phyloP scores from a whole-genome alignment of 2,888 invertebrate species.

The Tetragonisca angustula region DNA sequence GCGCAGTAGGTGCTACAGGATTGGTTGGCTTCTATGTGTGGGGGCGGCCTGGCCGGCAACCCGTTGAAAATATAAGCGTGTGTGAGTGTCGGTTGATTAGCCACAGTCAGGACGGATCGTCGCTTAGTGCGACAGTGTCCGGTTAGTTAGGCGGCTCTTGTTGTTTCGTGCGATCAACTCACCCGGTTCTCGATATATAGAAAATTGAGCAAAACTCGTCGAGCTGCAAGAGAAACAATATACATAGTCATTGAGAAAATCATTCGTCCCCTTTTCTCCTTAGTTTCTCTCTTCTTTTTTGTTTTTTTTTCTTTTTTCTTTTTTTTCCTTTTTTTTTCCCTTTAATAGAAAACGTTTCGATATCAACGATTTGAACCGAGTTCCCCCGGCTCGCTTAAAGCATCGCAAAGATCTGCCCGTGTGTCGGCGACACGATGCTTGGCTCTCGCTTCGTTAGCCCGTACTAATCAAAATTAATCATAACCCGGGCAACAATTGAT shows the following conservation, averaged over 20 bases:
- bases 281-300: neutral
- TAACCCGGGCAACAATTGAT: constrained; percentile 82
- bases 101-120: constrained; percentile 79
- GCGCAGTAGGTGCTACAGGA: constrained; percentile 68
- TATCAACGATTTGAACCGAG: neutral
- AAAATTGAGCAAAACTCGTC: neutral
- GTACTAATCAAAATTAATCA: constrained; percentile 83
- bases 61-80: constrained; percentile 82
- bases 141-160: constrained; percentile 48
- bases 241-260: too few relatives aligned
- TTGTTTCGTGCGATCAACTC: constrained; percentile 33
- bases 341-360: neutral
- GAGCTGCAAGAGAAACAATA: neutral
- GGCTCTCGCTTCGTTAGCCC: constrained; percentile 79
- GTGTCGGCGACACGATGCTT: constrained; percentile 33
- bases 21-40: constrained; percentile 77
- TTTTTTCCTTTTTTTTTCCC: neutral
- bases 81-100: constrained; percentile 82
- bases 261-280: neutral
- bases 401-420: neutral
- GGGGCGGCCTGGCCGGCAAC: constrained; percentile 76
- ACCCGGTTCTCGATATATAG: constrained; percentile 10
- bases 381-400: neutral
- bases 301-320: neutral
- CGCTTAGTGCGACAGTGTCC: constrained; percentile 69